phyloP scores from a whole-genome alignment of 2,888 invertebrate species.

The Synergus laeviventris region DNA sequence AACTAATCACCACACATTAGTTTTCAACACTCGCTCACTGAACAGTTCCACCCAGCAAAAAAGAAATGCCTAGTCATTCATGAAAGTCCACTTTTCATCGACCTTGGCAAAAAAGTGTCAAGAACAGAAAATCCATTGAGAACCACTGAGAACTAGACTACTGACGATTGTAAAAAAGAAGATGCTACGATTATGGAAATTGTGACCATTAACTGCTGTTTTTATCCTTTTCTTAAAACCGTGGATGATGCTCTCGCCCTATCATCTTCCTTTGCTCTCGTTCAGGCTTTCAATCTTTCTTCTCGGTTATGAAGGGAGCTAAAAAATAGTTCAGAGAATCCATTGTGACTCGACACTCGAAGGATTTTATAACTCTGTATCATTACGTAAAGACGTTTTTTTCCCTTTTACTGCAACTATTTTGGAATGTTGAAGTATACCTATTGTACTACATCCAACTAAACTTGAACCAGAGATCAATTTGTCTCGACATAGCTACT shows the following conservation, averaged over 20 bases:
- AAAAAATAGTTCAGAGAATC: neutral
- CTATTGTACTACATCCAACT: neutral
- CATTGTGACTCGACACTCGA: neutral
- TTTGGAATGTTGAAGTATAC: neutral
- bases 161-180: neutral
- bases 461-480: neutral
- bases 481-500: neutral
- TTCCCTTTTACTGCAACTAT: neutral
- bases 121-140: neutral
- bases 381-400: neutral
- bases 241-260: constrained; percentile 44
- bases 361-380: neutral
- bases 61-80: neutral
- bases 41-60: neutral
- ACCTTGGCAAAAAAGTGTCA: neutral
- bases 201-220: constrained; percentile 43
- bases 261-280: constrained; percentile 36
- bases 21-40: constrained; percentile 23
- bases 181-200: constrained; percentile 41
- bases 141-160: neutral
- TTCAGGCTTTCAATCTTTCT: neutral
- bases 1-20: constrained; percentile 49
- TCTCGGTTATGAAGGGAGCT: neutral
- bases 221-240: constrained; percentile 41
- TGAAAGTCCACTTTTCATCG: neutral